phyloP scores from a whole-genome alignment of 2,113 vertebrate genomes.

The Cephalopholis sonnerati region DNA sequence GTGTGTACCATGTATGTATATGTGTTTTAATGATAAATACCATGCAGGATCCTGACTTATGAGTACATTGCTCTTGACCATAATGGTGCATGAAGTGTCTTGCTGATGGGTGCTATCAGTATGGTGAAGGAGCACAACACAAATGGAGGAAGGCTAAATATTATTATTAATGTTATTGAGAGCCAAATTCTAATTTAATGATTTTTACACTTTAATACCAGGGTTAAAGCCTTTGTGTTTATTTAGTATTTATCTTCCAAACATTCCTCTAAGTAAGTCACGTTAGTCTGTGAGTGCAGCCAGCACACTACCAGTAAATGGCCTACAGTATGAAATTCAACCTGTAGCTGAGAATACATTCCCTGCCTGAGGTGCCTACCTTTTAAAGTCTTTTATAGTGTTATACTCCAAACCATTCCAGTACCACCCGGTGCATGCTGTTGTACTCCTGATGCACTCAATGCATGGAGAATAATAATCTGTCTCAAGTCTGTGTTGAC shows the following conservation, averaged over 20 bases:
- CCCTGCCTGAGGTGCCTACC: conserved; percentile 77
- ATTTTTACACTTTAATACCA: conserved; percentile 19
- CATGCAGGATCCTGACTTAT: conserved; percentile 63
- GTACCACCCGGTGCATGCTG: conserved; percentile 82
- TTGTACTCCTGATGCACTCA: conserved; percentile 79
- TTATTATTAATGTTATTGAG: conserved; percentile 8
- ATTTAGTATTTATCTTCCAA: conserved; percentile 14
- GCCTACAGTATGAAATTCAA: conserved; percentile 36
- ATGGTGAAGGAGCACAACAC: conserved; percentile 85
- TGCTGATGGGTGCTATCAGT: conserved; percentile 86
- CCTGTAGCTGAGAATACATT: conserved; percentile 63
- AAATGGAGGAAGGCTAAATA: conserved; percentile 45
- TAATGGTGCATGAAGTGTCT: conserved; percentile 85
- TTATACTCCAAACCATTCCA: conserved; percentile 81
- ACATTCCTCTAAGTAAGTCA: conserved; percentile 47
- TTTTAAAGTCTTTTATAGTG: conserved; percentile 65
- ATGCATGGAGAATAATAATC: conserved; percentile 78
- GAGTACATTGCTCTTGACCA: conserved; percentile 78
- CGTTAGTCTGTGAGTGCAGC: conserved; percentile 22
- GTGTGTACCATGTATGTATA: conserved; percentile 75
- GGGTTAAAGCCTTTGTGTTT: background rate
- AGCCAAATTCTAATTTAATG: background rate
- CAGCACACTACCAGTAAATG: conserved; percentile 31
- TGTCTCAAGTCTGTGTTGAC: conserved; percentile 77
- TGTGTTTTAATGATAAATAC: conserved; percentile 75